A percentile compares a stretch with the other conserved stretches of the same genome.
These are phyloP conservation scores for Phyllotreta cruciferae DNA, from an alignment of 2,888 invertebrate genomes.

Conservation along the genomic window DNA sequence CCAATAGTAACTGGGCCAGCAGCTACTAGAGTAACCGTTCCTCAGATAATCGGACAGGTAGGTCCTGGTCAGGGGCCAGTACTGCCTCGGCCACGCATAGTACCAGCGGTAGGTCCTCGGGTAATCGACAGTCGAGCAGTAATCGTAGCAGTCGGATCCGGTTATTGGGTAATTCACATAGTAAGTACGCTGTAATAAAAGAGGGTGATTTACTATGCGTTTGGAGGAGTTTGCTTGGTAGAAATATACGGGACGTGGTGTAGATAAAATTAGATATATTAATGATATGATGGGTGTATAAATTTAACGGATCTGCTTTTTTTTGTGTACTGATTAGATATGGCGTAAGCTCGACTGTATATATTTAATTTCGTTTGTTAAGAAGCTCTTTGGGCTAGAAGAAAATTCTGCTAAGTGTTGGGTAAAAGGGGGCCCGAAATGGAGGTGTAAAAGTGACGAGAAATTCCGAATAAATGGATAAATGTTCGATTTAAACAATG, in stretches of 20 bases:
- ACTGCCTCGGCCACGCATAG: conserved; percentile 45
- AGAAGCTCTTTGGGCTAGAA: conserved; percentile 17
- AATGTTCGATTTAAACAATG: no score
- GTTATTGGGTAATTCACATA: conserved; percentile 47
- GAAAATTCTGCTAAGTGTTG: conserved; percentile 25
- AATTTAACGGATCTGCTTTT: no score
- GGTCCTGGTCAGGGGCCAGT: conserved; percentile 45
- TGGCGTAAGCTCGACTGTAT: not conserved
- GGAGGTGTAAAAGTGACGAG: no score
- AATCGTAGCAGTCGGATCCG: conserved; percentile 37
- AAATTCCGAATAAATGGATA: no score
- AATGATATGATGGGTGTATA: no score
- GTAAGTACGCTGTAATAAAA: conserved; percentile 46
- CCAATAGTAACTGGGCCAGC: conserved; percentile 39
- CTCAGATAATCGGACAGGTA: conserved; percentile 44
- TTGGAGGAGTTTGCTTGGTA: not conserved
- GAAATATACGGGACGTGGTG: not conserved
- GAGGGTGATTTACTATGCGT: conserved; percentile 24
- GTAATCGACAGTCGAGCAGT: conserved; percentile 40
- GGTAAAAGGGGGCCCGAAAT: no score
- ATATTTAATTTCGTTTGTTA: not conserved
- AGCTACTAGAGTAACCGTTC: conserved; percentile 41
- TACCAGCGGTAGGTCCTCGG: conserved; percentile 47
- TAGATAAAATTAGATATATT: no score
- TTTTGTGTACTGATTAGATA: not conserved